Conservation (phyloP, 2,113 vertebrate species). For the Stigmatopora nigra region DNA sequence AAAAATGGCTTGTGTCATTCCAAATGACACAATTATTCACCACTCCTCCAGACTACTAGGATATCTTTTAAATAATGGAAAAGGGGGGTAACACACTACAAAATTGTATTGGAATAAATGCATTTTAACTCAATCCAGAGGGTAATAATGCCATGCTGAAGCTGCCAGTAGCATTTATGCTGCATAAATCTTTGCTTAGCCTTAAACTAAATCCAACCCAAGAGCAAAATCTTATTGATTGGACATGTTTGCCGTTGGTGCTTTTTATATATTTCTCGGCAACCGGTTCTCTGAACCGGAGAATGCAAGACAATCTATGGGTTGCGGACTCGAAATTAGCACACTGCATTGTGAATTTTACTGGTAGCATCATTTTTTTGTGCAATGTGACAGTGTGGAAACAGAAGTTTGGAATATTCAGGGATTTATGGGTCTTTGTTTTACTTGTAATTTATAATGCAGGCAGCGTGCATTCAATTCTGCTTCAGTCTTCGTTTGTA, state of each 20-base stretch:
- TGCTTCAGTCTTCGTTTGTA: neutral
- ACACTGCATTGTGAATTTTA: neutral
- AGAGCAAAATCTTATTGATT: slow-evolving; percentile 28
- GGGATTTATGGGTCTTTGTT: too few species aligned
- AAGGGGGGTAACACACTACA: neutral
- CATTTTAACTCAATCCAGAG: neutral
- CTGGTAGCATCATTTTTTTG: neutral
- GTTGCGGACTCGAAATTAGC: neutral
- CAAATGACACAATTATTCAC: slow-evolving; percentile 31
- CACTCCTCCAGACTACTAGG: slow-evolving; percentile 16
- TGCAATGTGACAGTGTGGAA: neutral
- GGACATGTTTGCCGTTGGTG: slow-evolving; percentile 5
- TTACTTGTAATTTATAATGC: neutral
- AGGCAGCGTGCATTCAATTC: neutral
- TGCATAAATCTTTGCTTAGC: slow-evolving; percentile 16
- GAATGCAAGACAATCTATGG: neutral
- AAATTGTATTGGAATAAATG: slow-evolving; percentile 3
- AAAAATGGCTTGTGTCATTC: slow-evolving; percentile 41
- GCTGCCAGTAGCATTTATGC: slow-evolving; percentile 11
- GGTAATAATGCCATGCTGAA: slow-evolving; percentile 4
- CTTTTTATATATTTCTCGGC: slow-evolving; percentile 15
- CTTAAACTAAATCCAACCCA: slow-evolving; percentile 5
- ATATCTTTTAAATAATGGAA: slow-evolving; percentile 12
- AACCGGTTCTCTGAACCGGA: slow-evolving; percentile 9
- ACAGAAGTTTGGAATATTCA: too few species aligned